Base-by-base conservation (phyloP, 2,888 invertebrate genomes). In the Caenorhabditis imperialis region DNA sequence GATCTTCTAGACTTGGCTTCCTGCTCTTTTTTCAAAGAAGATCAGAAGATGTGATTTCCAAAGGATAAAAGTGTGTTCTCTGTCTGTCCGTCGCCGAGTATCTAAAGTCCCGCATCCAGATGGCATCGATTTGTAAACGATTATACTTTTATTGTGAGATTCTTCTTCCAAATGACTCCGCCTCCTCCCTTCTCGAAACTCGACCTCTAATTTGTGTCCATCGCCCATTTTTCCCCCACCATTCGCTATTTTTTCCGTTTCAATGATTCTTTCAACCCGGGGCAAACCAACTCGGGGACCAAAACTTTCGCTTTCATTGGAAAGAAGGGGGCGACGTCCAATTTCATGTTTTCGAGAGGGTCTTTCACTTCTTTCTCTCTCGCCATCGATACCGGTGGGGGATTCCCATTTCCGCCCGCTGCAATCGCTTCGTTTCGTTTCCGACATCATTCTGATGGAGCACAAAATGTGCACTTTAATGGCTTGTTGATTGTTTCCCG, bases 241-340 rank as follows among this genome's bases (percentile, higher is more conserved):
- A 20, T 35, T 48, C 60, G n/a, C 40, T 23, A n/a, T 40, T 48
- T 42, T 65, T 65, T 53, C 48, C 33, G 33, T 63, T 65, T 53
- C n/a, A n/a, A n/a, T n/a, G n/a, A n/a, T n/a, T n/a, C n/a, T n/a
- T n/a, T n/a, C n/a, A n/a, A n/a, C n/a, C n/a, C n/a, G n/a, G n/a
- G n/a, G n/a, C n/a, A n/a, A n/a, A n/a, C n/a, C n/a, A n/a, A n/a
- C n/a, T n/a, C n/a, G n/a, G n/a, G n/a, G 47, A 47, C 48, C 30
- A 35, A 50, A 65, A 65, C 65, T 65, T 65, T 65, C 65, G 57
- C 65, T 65, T 65, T 65, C 55, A 55, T 27, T 61, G 44, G 53
- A 20, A n/a, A n/a, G n/a, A n/a, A n/a, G n/a, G n/a, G 20, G 1
- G n/a, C 33, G 20, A 27, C 48, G 25, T 40, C 47, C 48, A 45